These are phyloP conservation scores for Chamaetylas fuelleborni DNA, from an alignment of 2,113 vertebrate species.

Conservation along the genomic window DNA sequence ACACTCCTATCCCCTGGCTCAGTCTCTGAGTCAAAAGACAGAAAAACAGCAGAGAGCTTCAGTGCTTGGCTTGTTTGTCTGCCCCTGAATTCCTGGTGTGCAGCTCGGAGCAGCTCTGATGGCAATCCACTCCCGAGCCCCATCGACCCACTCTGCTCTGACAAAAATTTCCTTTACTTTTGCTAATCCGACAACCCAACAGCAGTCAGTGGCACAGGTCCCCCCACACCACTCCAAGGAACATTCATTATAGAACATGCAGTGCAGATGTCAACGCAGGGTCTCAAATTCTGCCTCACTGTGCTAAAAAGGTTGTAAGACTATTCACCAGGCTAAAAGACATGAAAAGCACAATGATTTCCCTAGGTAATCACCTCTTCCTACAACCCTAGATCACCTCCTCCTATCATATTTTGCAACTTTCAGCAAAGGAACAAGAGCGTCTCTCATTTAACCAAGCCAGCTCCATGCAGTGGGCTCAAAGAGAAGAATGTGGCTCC, in stretches of 20 bases:
- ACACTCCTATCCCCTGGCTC: neutral
- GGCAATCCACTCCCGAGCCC: neutral
- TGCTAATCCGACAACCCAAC: neutral
- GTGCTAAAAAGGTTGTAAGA: neutral
- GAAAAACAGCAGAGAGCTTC: constrained; percentile 8
- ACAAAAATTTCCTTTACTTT: neutral
- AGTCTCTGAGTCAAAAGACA: neutral
- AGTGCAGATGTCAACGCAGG: accelerated
- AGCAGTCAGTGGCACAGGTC: neutral
- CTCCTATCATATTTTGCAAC: neutral
- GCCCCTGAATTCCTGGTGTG: neutral
- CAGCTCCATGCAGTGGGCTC: neutral
- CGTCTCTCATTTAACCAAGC: accelerated
- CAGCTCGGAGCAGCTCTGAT: constrained; percentile 4
- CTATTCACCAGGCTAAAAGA: neutral
- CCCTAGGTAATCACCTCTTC: neutral
- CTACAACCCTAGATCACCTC: neutral
- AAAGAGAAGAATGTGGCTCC: constrained; percentile 8
- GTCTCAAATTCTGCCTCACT: neutral
- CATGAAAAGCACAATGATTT: neutral
- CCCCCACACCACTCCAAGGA: neutral
- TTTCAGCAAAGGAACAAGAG: neutral
- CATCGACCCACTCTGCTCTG: neutral
- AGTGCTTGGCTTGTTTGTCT: neutral
- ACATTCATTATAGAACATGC: neutral